A percentile compares a stretch with the other conserved stretches of the same genome.
phyloP scores from a whole-genome alignment of 2,888 invertebrate species.

The Hypena proboscidalis region DNA sequence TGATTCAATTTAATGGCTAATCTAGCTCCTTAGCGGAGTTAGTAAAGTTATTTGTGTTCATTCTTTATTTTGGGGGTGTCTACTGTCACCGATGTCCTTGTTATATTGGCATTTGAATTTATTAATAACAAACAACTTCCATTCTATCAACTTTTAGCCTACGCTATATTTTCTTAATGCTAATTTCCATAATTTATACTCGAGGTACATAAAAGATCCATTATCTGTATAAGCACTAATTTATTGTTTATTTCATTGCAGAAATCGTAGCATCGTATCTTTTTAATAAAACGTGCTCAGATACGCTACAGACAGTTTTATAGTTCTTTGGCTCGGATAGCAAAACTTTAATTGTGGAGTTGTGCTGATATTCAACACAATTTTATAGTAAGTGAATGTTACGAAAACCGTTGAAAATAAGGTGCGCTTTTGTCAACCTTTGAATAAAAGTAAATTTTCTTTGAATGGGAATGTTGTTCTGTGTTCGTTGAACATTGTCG shows the following conservation, averaged over 20 bases:
- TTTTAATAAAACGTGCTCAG: constrained; percentile 24
- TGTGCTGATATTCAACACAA: background rate
- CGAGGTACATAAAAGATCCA: constrained; percentile 8
- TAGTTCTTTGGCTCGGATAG: constrained; percentile 13
- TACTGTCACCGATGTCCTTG: too few species aligned
- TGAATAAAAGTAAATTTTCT: constrained; percentile 81
- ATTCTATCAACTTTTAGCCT: too few species aligned
- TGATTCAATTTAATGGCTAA: too few species aligned
- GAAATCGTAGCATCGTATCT: constrained; percentile 21
- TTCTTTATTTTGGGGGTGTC: too few species aligned
- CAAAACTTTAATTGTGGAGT: constrained; percentile 13
- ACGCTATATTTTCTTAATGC: background rate
- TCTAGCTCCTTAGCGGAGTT: too few species aligned
- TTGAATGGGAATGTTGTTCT: constrained; percentile 79
- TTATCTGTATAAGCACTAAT: constrained; percentile 15
- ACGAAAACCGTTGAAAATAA: constrained; percentile 62
- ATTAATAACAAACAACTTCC: too few species aligned
- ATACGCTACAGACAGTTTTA: constrained; percentile 31
- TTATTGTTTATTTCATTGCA: constrained; percentile 14
- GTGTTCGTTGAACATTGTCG: constrained; percentile 80
- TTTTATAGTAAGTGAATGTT: constrained; percentile 14
- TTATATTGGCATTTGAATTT: too few species aligned
- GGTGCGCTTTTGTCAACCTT: constrained; percentile 61
- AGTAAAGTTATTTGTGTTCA: too few species aligned
- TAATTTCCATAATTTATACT: background rate